These are phyloP conservation scores for Rhynchomys soricoides DNA, from an alignment of 2,113 vertebrate species.

Conservation along the genomic window DNA sequence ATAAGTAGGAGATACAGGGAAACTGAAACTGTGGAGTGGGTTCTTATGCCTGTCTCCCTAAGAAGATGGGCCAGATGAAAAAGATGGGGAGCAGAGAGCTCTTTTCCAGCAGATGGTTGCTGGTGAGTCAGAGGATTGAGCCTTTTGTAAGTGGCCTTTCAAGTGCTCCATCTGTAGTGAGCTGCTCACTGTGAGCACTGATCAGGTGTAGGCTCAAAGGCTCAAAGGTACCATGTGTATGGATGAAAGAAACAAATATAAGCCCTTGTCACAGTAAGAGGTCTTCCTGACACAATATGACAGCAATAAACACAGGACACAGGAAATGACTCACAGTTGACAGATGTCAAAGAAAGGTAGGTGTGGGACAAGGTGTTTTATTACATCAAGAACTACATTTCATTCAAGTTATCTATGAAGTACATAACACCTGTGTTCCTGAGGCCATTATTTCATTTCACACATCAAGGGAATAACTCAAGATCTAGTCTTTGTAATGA, in stretches of 20 bases:
- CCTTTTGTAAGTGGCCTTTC: background rate
- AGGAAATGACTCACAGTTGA: constrained; percentile 7
- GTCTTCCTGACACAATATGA: background rate
- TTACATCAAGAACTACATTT: background rate
- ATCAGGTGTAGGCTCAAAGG: background rate
- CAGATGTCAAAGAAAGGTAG: background rate
- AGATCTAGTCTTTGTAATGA: background rate
- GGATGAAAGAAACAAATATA: background rate
- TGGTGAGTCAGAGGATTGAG: background rate
- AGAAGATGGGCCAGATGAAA: background rate
- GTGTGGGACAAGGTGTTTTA: background rate
- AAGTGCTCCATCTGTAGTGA: background rate
- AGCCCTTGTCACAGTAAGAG: background rate
- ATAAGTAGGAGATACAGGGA: background rate
- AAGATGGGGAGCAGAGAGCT: background rate
- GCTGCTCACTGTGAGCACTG: background rate
- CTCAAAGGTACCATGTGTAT: background rate
- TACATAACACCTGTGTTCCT: background rate
- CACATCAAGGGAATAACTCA: background rate
- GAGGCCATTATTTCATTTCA: background rate
- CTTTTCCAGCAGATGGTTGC: background rate
- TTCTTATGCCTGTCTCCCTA: background rate
- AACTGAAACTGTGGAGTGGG: background rate
- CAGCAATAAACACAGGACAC: background rate
- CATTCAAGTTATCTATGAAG: background rate